phyloP scores from a whole-genome alignment of 2,888 invertebrate species.

The Volucella inflata region DNA sequence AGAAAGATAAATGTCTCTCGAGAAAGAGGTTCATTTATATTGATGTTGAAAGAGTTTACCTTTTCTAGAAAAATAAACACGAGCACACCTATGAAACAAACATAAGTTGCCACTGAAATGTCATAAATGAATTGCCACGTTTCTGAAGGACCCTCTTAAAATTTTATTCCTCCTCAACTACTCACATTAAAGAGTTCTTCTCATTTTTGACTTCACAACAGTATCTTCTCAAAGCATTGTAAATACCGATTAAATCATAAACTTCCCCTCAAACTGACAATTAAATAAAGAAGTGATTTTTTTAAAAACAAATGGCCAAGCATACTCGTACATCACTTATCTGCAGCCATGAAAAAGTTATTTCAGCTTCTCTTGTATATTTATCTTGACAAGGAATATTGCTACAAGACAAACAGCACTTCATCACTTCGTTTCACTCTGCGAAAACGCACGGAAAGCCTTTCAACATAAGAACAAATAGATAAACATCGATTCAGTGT shows the following conservation, averaged over 20 bases:
- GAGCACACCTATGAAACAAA: no score
- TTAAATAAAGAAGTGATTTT: neutral
- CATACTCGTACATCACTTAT: neutral
- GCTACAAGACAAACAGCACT: conserved; percentile 5
- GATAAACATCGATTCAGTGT: neutral
- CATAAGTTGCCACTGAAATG: no score
- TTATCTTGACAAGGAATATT: neutral
- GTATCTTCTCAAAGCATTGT: neutral
- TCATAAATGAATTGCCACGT: no score
- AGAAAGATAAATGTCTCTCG: no score
- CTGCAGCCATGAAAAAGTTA: neutral
- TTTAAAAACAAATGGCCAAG: neutral
- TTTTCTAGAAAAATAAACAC: no score
- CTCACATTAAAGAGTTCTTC: neutral
- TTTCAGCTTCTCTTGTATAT: conserved; percentile 1
- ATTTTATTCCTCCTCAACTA: no score
- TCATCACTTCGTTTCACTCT: neutral
- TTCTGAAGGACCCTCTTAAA: no score
- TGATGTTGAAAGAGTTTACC: no score
- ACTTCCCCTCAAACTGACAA: no score
- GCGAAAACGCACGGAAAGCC: neutral
- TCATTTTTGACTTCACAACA: neutral
- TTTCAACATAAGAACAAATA: neutral
- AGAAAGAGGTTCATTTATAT: no score
- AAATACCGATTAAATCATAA: neutral